A percentile compares a stretch with the other conserved stretches of the same genome.
Evolutionary conservation across 2,797 vertebrate genomes (phyloP).

Genomic region (Crocodylus rhombifer): DNA sequence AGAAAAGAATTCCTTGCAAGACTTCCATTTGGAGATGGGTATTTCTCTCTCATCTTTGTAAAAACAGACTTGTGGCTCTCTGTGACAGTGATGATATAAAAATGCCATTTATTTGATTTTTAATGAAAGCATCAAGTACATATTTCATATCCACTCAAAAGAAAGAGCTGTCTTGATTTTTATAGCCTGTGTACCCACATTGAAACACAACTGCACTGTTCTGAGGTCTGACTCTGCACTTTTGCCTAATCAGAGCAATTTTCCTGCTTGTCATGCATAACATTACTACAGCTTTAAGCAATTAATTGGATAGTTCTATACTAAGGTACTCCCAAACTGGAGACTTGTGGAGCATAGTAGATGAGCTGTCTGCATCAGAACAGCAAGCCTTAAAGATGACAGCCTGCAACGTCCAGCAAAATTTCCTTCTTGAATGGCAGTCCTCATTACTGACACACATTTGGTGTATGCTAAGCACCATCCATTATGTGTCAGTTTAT

Average conservation of each 20-base stretch:
- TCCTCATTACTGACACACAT: slow-evolving; percentile 65
- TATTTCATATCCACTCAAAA: slow-evolving; percentile 56
- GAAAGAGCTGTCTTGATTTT: slow-evolving; percentile 60
- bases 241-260: slow-evolving; percentile 78
- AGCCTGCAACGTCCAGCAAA: slow-evolving; percentile 76
- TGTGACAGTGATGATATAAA: slow-evolving; percentile 52
- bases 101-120: slow-evolving; percentile 69
- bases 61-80: slow-evolving; percentile 24
- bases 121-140: slow-evolving; percentile 61
- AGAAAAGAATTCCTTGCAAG: slow-evolving; percentile 2
- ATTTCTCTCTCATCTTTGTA: slow-evolving; percentile 4
- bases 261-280: slow-evolving; percentile 78
- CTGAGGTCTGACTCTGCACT: slow-evolving; percentile 74
- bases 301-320: slow-evolving; percentile 78
- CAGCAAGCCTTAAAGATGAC: slow-evolving; percentile 68
- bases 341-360: slow-evolving; percentile 61
- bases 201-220: slow-evolving; percentile 52
- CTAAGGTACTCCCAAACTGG: slow-evolving; percentile 74
- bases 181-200: slow-evolving; percentile 34
- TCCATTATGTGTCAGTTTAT: slow-evolving; percentile 68
- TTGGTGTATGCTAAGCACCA: slow-evolving; percentile 69
- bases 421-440: slow-evolving; percentile 72
- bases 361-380: slow-evolving; percentile 75
- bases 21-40: background rate
- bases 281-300: slow-evolving; percentile 78